phyloP scores from a whole-genome alignment of 2,797 vertebrate genomes.

The Etheostoma nigrum region DNA sequence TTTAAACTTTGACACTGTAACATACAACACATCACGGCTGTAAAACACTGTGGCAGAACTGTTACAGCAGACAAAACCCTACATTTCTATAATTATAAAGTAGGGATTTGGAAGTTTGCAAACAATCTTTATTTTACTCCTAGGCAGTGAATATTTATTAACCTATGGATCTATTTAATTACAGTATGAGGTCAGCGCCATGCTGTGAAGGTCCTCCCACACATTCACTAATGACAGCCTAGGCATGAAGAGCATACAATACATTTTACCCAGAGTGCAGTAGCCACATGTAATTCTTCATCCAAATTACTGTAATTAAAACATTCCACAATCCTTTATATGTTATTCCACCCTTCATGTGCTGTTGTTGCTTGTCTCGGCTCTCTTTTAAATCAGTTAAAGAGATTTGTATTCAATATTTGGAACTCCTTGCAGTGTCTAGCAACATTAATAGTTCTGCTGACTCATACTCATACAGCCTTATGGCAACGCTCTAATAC shows the following conservation, averaged over 20 bases:
- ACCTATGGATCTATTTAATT: constrained; percentile 76
- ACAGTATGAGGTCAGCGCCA: constrained; percentile 70
- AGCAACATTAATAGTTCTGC: constrained; percentile 25
- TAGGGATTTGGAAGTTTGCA: constrained; percentile 46
- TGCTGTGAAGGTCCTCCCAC: constrained; percentile 70
- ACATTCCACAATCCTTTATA: constrained; percentile 77
- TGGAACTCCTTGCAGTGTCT: constrained; percentile 14
- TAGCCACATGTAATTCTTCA: constrained; percentile 79
- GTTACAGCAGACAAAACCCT: constrained; percentile 64
- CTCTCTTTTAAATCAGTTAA: constrained; percentile 41
- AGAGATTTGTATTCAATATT: constrained; percentile 6
- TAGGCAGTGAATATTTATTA: constrained; percentile 78
- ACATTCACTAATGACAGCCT: constrained; percentile 79
- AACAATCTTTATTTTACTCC: constrained; percentile 67
- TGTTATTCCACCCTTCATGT: constrained; percentile 61
- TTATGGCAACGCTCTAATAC: constrained; percentile 18
- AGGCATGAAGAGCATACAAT: constrained; percentile 69
- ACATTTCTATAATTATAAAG: constrained; percentile 75
- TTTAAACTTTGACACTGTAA: constrained; percentile 67
- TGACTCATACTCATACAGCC: constrained; percentile 35
- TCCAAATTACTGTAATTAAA: constrained; percentile 84
- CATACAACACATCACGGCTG: constrained; percentile 45
- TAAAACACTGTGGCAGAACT: constrained; percentile 56
- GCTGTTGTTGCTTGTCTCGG: constrained; percentile 58
- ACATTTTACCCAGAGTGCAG: constrained; percentile 69